Conservation (phyloP, 2,113 vertebrate genomes). For the Excalfactoria chinensis region DNA sequence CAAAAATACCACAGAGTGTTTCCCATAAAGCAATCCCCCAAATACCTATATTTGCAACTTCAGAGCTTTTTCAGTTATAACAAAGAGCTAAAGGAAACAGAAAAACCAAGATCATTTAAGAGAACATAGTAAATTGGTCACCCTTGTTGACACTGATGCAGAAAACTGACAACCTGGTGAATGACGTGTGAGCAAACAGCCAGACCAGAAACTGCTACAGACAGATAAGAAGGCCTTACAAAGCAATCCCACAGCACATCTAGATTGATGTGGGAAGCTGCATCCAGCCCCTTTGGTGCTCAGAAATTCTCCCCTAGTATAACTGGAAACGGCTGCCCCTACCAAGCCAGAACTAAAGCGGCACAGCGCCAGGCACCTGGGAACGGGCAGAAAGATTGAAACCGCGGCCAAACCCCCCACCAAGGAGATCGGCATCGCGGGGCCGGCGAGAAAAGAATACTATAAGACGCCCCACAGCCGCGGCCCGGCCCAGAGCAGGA, state of each 20-base stretch:
- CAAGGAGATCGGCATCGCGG: neutral
- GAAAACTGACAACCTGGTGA: fast-evolving
- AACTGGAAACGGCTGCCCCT: fast-evolving
- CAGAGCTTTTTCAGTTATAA: neutral
- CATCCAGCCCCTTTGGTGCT: neutral
- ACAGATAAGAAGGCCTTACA: neutral
- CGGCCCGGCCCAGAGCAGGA: neutral
- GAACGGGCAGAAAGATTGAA: fast-evolving
- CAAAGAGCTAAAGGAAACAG: fast-evolving
- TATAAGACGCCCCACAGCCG: neutral
- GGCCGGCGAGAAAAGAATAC: neutral
- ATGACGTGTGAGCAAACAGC: neutral
- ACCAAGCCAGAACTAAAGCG: neutral
- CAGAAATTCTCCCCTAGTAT: neutral
- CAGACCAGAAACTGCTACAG: too few species aligned
- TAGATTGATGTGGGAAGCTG: neutral
- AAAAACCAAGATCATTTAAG: neutral
- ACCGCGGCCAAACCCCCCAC: fast-evolving
- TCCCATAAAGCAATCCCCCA: neutral
- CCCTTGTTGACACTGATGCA: fast-evolving
- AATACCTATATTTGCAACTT: neutral
- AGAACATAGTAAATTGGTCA: neutral
- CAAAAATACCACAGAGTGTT: neutral
- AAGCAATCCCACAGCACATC: neutral
- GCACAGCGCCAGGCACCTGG: fast-evolving